These are phyloP conservation scores for Etheostoma cragini DNA, from an alignment of 2,113 vertebrate genomes.

Conservation along the genomic window DNA sequence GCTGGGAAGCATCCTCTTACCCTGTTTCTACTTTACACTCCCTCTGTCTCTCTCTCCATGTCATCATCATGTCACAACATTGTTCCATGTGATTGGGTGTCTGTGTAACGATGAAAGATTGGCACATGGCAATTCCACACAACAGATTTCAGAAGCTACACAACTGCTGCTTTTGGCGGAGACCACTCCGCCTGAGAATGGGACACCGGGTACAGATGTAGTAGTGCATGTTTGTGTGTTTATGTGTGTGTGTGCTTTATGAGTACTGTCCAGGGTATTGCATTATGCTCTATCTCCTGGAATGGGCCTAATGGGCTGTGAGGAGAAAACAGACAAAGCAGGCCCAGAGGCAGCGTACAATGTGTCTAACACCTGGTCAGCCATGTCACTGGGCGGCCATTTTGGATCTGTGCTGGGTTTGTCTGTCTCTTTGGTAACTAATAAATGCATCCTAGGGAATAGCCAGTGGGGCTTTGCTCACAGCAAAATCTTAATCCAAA, in stretches of 20 bases:
- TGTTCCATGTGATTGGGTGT: conserved; percentile 53
- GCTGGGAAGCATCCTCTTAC: neutral
- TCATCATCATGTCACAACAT: conserved; percentile 57
- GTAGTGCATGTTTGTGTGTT: conserved; percentile 26
- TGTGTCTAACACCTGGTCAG: conserved; percentile 78
- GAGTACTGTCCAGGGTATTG: conserved; percentile 47
- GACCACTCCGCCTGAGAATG: conserved; percentile 30
- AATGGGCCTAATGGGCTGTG: conserved; percentile 74
- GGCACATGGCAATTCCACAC: conserved; percentile 56
- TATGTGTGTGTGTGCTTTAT: conserved; percentile 34
- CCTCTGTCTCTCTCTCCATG: conserved; percentile 17
- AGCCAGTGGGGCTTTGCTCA: conserved; percentile 3
- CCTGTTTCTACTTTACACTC: neutral
- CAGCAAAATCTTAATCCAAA: conserved; percentile 21
- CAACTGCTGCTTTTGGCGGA: conserved; percentile 74
- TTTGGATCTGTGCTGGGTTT: conserved; percentile 53
- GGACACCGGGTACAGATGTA: conserved; percentile 54
- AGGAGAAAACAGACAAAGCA: conserved; percentile 70
- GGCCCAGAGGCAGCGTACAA: conserved; percentile 63
- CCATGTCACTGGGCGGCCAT: conserved; percentile 65
- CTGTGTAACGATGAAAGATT: conserved; percentile 68
- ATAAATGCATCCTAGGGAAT: conserved; percentile 26
- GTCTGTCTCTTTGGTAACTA: conserved; percentile 65
- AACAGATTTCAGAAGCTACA: conserved; percentile 48
- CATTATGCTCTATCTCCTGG: conserved; percentile 64